Evolutionary conservation across 2,888 invertebrate genomes (phyloP).

Genomic region (Drosophila falleni): DNA sequence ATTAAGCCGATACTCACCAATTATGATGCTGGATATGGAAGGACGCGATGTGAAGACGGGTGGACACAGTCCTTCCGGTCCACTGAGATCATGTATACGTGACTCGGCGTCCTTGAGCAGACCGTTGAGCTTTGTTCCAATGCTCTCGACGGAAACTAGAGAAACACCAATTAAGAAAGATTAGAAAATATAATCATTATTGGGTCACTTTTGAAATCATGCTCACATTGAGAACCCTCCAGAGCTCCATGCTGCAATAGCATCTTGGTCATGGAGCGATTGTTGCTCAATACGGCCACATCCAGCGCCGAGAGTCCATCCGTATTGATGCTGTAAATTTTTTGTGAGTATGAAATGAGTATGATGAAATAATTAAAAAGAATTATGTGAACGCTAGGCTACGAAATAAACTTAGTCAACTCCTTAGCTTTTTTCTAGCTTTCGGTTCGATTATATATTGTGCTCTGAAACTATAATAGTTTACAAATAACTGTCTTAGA

Average conservation of each 20-base stretch:
- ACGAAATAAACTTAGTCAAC: neutral
- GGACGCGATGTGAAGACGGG: constrained; percentile 85
- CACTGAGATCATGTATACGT: constrained; percentile 92
- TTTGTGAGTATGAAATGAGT: neutral
- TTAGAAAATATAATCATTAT: neutral
- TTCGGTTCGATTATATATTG: too few relatives aligned
- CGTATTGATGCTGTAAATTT: constrained; percentile 90
- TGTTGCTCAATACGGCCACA: constrained; percentile 96
- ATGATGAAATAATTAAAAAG: neutral
- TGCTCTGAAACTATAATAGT: too few relatives aligned
- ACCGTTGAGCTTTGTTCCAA: constrained; percentile 91
- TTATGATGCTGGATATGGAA: constrained; percentile 87
- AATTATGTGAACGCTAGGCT: neutral
- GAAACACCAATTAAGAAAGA: neutral
- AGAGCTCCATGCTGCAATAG: constrained; percentile 94
- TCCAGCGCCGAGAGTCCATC: constrained; percentile 96
- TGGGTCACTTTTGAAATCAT: neutral
- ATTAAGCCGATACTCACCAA: constrained; percentile 83
- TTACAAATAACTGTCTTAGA: too few relatives aligned
- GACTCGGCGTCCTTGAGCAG: constrained; percentile 93
- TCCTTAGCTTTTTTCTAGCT: too few relatives aligned
- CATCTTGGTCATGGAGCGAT: constrained; percentile 95
- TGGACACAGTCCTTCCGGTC: constrained; percentile 86
- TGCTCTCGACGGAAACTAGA: constrained; percentile 87
- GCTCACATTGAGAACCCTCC: constrained; percentile 92